Percentiles rank a stretch among this genome's conserved stretches.
Evolutionary conservation across 1,140 invertebrate genomes (phyloP).

Genomic region (Palaemon carinicauda): DNA sequence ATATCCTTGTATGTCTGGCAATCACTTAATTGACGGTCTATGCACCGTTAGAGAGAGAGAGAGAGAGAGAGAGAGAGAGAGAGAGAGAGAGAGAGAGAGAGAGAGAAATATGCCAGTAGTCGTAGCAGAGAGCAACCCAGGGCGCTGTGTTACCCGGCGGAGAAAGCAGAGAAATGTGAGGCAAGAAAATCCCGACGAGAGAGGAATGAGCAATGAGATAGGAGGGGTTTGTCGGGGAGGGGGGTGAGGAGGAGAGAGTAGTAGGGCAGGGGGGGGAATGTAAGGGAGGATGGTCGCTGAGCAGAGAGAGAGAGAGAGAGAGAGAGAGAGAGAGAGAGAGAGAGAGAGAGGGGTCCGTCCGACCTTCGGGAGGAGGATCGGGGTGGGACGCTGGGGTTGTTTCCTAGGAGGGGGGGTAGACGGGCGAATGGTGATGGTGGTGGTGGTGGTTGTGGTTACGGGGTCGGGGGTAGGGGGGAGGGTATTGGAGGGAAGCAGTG

Average conservation of each 20-base stretch:
- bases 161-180: constrained; percentile 45
- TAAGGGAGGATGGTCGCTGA: background rate
- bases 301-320: too few relatives aligned
- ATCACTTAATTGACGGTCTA: too few relatives aligned
- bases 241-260: background rate
- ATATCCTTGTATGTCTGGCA: too few relatives aligned
- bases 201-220: constrained; percentile 39
- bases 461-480: too few relatives aligned
- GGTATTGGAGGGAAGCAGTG: background rate
- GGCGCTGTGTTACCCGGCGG: constrained; percentile 18
- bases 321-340: too few relatives aligned
- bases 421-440: too few relatives aligned
- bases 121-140: background rate
- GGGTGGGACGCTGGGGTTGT: background rate
- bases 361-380: too few relatives aligned
- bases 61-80: background rate
- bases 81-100: background rate
- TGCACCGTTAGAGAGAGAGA: too few relatives aligned
- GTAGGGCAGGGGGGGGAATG: background rate
- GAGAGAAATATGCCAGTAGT: too few relatives aligned
- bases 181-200: constrained; percentile 43
- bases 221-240: background rate
- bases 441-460: too few relatives aligned
- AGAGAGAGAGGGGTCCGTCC: too few relatives aligned
- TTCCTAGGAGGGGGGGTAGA: background rate